These are phyloP conservation scores for Platypus cylindrus DNA, from an alignment of 2,888 invertebrate species.

Conservation along the genomic window DNA sequence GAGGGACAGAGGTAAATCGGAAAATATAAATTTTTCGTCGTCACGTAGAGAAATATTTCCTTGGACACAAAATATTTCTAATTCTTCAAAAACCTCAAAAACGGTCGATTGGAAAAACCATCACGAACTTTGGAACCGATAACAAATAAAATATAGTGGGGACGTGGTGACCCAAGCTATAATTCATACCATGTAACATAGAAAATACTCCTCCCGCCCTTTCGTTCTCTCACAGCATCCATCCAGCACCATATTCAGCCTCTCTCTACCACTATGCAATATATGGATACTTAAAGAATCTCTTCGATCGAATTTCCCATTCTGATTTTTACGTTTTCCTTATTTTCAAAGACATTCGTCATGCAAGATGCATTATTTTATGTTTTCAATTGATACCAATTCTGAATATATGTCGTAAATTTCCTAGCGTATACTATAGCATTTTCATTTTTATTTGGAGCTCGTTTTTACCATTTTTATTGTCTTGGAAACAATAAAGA, in stretches of 20 bases:
- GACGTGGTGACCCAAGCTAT: conserved; percentile 34
- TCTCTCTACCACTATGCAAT: conserved; percentile 34
- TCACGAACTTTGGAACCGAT: conserved; percentile 36
- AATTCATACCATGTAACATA: too few species aligned
- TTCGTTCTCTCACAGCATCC: too few species aligned
- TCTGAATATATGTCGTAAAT: too few species aligned
- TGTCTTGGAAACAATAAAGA: conserved; percentile 3
- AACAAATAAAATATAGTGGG: conserved; percentile 37
- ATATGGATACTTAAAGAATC: conserved; percentile 34
- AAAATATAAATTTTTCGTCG: conserved; percentile 5
- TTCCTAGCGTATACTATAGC: too few species aligned
- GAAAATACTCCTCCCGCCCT: too few species aligned
- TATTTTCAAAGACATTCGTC: conserved; percentile 21
- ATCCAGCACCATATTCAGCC: conserved; percentile 33
- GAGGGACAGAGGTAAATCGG: too few species aligned
- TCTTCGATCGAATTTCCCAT: conserved; percentile 30
- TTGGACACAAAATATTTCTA: conserved; percentile 13
- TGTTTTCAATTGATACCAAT: conserved; percentile 13
- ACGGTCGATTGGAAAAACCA: conserved; percentile 30
- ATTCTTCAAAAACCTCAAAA: conserved; percentile 12
- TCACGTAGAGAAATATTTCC: conserved; percentile 12
- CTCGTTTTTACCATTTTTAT: conserved; percentile 6
- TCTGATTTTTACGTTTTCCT: conserved; percentile 29
- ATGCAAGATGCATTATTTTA: conserved; percentile 18
- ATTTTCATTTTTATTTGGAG: conserved; percentile 4